Conservation (phyloP, 1,140 invertebrate genomes). For the Scaptomyza pallida region DNA sequence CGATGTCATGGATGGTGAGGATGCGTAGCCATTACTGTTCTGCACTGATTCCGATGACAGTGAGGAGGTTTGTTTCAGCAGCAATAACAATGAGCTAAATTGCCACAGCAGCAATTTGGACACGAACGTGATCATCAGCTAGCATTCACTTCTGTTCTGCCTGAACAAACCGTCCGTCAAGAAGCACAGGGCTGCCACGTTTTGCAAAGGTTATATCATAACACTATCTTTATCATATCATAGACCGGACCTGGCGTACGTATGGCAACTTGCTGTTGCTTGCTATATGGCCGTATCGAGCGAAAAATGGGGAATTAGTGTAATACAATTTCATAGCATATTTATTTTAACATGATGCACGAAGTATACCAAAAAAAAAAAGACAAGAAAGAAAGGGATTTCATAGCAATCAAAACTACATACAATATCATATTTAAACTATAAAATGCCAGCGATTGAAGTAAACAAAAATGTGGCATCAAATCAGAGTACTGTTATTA, state of each 20-base stretch:
- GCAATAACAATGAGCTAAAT: slow-evolving; percentile 66
- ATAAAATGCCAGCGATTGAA: slow-evolving; percentile 5
- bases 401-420: slow-evolving; percentile 26
- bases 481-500: slow-evolving; percentile 4
- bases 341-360: slow-evolving; percentile 21
- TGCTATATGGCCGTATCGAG: slow-evolving; percentile 4
- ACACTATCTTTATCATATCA: slow-evolving; percentile 21
- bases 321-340: slow-evolving; percentile 42
- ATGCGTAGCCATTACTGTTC: slow-evolving; percentile 83
- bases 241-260: background rate
- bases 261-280: slow-evolving; percentile 2
- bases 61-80: slow-evolving; percentile 71
- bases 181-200: slow-evolving; percentile 38
- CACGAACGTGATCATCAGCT: slow-evolving; percentile 69
- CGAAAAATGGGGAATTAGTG: slow-evolving; percentile 62
- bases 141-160: slow-evolving; percentile 56
- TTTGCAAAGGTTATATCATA: background rate
- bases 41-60: slow-evolving; percentile 78
- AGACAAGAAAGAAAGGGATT: slow-evolving; percentile 13
- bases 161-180: slow-evolving; percentile 44
- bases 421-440: background rate
- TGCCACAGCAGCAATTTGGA: slow-evolving; percentile 65
- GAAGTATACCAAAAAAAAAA: slow-evolving; percentile 58
- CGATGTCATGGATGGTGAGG: slow-evolving; percentile 69
- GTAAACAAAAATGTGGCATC: slow-evolving; percentile 4